phyloP scores from a whole-genome alignment of 2,113 vertebrate genomes.

The Menidia beryllina region DNA sequence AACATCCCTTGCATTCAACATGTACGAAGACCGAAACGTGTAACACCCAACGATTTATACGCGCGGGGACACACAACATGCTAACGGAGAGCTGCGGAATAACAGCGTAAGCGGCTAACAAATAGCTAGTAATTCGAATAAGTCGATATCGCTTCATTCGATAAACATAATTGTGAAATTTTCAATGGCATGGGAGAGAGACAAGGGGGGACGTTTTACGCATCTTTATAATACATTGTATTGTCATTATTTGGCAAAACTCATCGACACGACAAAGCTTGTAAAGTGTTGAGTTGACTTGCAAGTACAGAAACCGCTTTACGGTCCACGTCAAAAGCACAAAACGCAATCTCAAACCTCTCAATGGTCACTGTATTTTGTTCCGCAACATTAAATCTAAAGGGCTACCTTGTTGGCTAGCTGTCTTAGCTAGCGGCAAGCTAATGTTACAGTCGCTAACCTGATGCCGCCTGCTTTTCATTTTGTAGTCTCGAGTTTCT shows the following conservation, averaged over 20 bases:
- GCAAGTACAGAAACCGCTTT: background rate
- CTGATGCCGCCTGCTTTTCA: conserved; percentile 34
- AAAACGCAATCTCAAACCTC: background rate
- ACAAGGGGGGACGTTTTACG: no score
- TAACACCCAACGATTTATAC: conserved; percentile 2
- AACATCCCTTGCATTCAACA: background rate
- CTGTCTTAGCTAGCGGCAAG: conserved; percentile 54
- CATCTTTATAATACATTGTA: conserved; percentile 15
- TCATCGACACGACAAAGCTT: conserved; percentile 11
- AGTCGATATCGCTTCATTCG: no score
- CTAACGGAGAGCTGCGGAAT: conserved; percentile 1
- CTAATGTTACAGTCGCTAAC: conserved; percentile 64
- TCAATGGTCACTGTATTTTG: background rate
- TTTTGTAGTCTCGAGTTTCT: conserved; percentile 40
- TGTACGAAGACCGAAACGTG: conserved; percentile 8
- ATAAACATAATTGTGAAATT: background rate
- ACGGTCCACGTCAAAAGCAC: background rate
- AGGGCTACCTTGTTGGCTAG: conserved; percentile 58
- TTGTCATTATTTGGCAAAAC: conserved; percentile 22
- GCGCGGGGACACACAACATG: conserved; percentile 26
- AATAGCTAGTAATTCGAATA: no score
- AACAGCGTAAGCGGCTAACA: background rate
- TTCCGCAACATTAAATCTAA: conserved; percentile 29
- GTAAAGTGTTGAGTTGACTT: background rate
- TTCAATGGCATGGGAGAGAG: no score